phyloP scores from a whole-genome alignment of 23 tunicate genomes.

The Trididemnum miniatum region DNA sequence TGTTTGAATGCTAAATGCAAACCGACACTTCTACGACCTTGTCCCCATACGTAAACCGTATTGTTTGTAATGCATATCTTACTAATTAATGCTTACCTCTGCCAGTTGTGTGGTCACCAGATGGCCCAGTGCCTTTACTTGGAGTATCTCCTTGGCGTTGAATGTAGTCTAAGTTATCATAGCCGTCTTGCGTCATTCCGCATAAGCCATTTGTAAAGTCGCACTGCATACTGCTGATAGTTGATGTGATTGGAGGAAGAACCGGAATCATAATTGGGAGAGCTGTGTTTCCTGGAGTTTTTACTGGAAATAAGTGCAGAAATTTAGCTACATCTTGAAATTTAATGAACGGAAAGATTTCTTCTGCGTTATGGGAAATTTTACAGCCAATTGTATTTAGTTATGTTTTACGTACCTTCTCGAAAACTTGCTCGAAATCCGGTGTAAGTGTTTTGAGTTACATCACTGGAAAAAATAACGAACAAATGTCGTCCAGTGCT shows the following conservation, averaged over 20 bases:
- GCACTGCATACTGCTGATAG: slow-evolving; percentile 29
- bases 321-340: too few relatives aligned
- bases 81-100: not conserved
- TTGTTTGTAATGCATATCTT: not conserved
- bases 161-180: slow-evolving; percentile 48
- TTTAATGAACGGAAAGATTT: too few relatives aligned
- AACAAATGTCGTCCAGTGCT: slow-evolving; percentile 47
- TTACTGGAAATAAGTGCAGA: slow-evolving; percentile 19
- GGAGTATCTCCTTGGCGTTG: slow-evolving; percentile 8
- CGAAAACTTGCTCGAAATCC: slow-evolving; percentile 48
- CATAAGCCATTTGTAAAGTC: slow-evolving; percentile 44
- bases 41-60: too few relatives aligned
- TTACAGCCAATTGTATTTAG: too few relatives aligned
- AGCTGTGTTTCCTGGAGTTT: slow-evolving; percentile 19
- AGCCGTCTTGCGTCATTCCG: slow-evolving; percentile 56
- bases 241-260: not conserved
- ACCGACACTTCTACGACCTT: too few relatives aligned
- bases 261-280: not conserved
- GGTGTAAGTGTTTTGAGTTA: not conserved
- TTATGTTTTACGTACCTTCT: too few relatives aligned
- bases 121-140: not conserved
- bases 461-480: slow-evolving; percentile 49
- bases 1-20: not conserved
- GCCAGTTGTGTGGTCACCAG: slow-evolving; percentile 6
- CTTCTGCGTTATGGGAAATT: too few relatives aligned